Evolutionary conservation across 2,113 vertebrate genomes (phyloP), one percentile per base, ranked within the genome.

Genomic region (Leptobrachium leishanense): DNA sequence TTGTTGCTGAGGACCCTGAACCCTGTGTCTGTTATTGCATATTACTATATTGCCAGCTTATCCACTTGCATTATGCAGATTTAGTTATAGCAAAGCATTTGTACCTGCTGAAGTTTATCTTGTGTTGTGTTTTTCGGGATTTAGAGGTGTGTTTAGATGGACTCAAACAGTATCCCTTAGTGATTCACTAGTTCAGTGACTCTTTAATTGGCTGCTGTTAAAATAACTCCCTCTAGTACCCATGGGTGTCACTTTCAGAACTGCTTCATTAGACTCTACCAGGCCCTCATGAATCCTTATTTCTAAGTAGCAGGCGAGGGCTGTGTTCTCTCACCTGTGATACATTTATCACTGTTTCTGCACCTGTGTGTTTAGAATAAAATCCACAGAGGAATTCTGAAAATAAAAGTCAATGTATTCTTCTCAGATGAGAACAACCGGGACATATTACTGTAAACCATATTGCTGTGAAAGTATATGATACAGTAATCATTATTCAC

Each of bases 181-280:
- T 39, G 46, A 68, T 43, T n/a, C 64, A 9, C 64, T 15, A 15
- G 63, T 68, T 76, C 74, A 68, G 43, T 55, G 10, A 40, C 44
- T 68, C 53, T 68, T 55, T 55, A 76, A 68, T 76, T 68, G 64
- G 44, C 74, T 40, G 6, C 50, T 66, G 59, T 31, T 65, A 75
- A 65, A 66, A 31, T 31, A 31, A 41, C 39, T 50, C 59, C 59
- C 11, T 50, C 39, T 74, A 54, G 59, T 43, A 75, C 39, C 46
- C 40, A 50, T 54, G 74, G 63, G 63, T 41, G 54, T 54, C 54
- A 20, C 31, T 54, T 76, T 40, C 43, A 39, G 15, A 66, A 43
- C 63, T 53, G 74, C 74, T 41, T 75, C 74, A 53, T 44, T 59
- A 59, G 55, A 15, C 55, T 59, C 13, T 10, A 15, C 55, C 2